These are phyloP conservation scores for Oreotrochilus melanogaster DNA, from an alignment of 2,113 vertebrate species.

Conservation along the genomic window DNA sequence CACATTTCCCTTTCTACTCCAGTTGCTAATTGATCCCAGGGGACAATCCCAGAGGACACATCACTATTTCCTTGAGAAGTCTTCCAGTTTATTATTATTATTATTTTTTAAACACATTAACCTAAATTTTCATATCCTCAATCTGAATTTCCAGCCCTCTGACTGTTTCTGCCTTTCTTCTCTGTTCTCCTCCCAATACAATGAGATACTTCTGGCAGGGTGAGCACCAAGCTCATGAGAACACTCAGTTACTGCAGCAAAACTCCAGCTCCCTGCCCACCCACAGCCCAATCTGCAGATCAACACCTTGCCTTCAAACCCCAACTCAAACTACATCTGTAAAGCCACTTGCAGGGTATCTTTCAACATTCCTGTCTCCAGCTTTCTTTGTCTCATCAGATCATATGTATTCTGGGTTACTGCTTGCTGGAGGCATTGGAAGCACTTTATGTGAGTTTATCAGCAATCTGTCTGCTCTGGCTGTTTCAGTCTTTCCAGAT, in stretches of 20 bases:
- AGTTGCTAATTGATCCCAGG: background rate
- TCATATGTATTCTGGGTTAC: background rate
- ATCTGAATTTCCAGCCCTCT: constrained; percentile 2
- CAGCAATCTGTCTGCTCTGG: constrained; percentile 1
- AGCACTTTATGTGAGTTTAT: background rate
- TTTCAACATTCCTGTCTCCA: background rate
- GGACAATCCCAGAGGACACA: background rate
- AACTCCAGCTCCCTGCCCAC: background rate
- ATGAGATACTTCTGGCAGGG: background rate
- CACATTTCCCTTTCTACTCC: background rate
- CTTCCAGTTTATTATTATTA: background rate
- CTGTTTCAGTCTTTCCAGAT: background rate
- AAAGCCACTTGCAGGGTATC: background rate
- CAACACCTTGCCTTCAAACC: background rate
- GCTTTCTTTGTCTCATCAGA: background rate
- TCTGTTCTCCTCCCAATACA: background rate
- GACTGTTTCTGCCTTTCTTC: background rate
- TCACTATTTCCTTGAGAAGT: background rate
- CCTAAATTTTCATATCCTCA: background rate
- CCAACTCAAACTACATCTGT: background rate
- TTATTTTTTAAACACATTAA: background rate
- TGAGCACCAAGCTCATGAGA: accelerated
- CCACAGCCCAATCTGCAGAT: background rate
- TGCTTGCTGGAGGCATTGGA: constrained; percentile 39
- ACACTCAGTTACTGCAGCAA: background rate